These are phyloP conservation scores for Pristionchus pacificus DNA, from an alignment of 1,140 invertebrate species.

Conservation along the genomic window DNA sequence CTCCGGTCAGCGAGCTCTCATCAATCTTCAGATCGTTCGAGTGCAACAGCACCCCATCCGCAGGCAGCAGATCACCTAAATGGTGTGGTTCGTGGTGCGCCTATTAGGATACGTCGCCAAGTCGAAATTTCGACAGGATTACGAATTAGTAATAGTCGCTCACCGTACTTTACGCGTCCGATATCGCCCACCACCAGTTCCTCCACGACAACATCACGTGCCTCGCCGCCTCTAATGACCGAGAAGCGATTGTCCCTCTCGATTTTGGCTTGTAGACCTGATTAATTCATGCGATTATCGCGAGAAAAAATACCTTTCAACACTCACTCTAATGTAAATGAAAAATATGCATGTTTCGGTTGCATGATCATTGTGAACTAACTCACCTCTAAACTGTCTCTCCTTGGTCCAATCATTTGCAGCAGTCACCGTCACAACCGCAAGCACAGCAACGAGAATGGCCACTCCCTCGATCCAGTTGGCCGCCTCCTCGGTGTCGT, in stretches of 20 bases:
- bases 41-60: conserved; percentile 87
- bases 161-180: conserved; percentile 71
- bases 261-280: conserved; percentile 85
- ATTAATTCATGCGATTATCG: too few relatives aligned
- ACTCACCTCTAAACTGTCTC: conserved; percentile 67
- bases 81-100: neutral
- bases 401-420: conserved; percentile 56
- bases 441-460: conserved; percentile 53
- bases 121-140: too few relatives aligned
- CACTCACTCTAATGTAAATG: too few relatives aligned
- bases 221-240: conserved; percentile 84
- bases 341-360: conserved; percentile 50
- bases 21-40: conserved; percentile 98
- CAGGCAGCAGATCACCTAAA: conserved; percentile 79
- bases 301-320: too few relatives aligned
- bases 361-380: conserved; percentile 68
- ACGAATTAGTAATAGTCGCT: conserved; percentile 12
- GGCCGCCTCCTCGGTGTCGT: conserved; percentile 58
- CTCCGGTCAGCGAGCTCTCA: conserved; percentile 95
- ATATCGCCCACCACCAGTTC: conserved; percentile 98
- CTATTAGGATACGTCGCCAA: too few relatives aligned
- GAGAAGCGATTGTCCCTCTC: conserved; percentile 97
- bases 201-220: conserved; percentile 83
- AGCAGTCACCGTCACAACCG: conserved; percentile 56
- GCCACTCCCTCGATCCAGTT: conserved; percentile 63